A percentile compares a stretch with the other conserved stretches of the same genome.
phyloP scores from a whole-genome alignment of 2,797 vertebrate species.

The Poecile montanus region DNA sequence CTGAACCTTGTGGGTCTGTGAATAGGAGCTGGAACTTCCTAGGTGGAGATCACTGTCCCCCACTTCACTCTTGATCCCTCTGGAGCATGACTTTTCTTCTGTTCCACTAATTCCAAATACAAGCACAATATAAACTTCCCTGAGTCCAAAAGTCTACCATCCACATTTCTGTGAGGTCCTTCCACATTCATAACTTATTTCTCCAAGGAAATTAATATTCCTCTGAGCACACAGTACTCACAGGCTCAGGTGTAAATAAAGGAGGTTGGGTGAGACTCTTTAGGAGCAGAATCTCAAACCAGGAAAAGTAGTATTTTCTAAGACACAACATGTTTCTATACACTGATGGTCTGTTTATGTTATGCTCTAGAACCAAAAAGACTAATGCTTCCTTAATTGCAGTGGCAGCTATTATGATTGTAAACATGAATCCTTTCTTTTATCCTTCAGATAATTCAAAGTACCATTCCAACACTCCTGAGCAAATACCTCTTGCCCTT shows the following conservation, averaged over 20 bases:
- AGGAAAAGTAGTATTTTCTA: background rate
- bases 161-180: background rate
- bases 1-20: background rate
- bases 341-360: background rate
- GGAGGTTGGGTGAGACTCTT: background rate
- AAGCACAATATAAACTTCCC: background rate
- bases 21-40: background rate
- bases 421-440: background rate
- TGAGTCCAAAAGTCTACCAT: background rate
- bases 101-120: background rate
- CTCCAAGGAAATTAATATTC: background rate
- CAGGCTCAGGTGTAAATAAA: background rate
- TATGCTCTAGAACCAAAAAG: background rate
- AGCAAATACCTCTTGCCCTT: background rate
- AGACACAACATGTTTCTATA: background rate
- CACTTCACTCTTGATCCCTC: background rate
- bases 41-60: background rate
- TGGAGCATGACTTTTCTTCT: background rate
- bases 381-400: background rate
- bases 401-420: background rate
- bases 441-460: background rate
- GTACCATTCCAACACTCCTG: background rate
- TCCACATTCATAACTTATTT: background rate
- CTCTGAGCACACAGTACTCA: background rate
- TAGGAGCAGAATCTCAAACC: background rate